phyloP scores from a whole-genome alignment of 2,888 invertebrate genomes.

The Tinea trinotella region DNA sequence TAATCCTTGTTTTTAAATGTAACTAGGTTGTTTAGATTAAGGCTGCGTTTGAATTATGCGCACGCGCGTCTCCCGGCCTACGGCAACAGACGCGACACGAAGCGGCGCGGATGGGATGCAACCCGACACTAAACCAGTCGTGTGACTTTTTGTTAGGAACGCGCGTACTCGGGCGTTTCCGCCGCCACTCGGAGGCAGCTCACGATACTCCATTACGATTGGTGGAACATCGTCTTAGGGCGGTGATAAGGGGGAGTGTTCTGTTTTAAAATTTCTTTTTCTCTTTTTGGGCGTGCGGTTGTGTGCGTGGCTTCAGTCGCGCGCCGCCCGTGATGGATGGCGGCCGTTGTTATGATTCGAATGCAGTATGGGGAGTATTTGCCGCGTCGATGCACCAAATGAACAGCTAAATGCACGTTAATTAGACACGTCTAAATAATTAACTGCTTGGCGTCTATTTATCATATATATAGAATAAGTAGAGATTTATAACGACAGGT shows the following conservation, averaged over 20 bases:
- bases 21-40: slow-evolving; percentile 24
- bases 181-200: slow-evolving; percentile 39
- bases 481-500: too few relatives aligned
- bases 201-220: slow-evolving; percentile 23
- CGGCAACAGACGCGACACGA: slow-evolving; percentile 46
- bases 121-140: slow-evolving; percentile 72
- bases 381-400: slow-evolving; percentile 30
- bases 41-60: slow-evolving; percentile 53
- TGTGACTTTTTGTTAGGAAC: slow-evolving; percentile 68
- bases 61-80: slow-evolving; percentile 45
- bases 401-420: slow-evolving; percentile 20
- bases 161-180: slow-evolving; percentile 54
- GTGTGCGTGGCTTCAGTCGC: slow-evolving; percentile 62
- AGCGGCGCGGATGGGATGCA: slow-evolving; percentile 69
- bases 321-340: slow-evolving; percentile 63
- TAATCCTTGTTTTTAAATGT: slow-evolving; percentile 16
- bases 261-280: slow-evolving; percentile 68
- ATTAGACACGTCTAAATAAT: not conserved
- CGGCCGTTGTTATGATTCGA: slow-evolving; percentile 23
- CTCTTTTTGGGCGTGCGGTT: slow-evolving; percentile 63
- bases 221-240: slow-evolving; percentile 30
- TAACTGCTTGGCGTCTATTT: not conserved
- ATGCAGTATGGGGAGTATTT: not conserved
- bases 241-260: slow-evolving; percentile 64
- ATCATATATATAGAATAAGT: too few relatives aligned